phyloP scores from a whole-genome alignment of 2,888 invertebrate genomes.

The Endotricha flammealis region DNA sequence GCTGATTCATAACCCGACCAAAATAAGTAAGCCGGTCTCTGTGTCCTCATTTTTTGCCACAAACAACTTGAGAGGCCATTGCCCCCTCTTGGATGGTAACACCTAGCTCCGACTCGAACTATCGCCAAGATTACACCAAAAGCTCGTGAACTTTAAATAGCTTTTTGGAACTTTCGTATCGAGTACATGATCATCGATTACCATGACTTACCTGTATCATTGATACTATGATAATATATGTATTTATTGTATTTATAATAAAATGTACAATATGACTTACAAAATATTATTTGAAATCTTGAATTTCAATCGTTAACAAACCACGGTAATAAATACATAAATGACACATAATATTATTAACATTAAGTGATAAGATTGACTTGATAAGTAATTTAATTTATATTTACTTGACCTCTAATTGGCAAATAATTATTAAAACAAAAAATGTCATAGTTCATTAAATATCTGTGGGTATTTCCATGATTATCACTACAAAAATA shows the following conservation, averaged over 20 bases:
- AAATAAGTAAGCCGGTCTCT: conserved; percentile 69
- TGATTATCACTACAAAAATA: too few relatives aligned
- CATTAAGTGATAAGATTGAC: too few relatives aligned
- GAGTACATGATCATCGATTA: conserved; percentile 4
- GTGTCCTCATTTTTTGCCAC: conserved; percentile 76
- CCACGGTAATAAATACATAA: too few relatives aligned
- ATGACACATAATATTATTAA: too few relatives aligned
- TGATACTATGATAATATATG: not conserved
- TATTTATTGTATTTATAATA: not conserved
- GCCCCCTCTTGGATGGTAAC: conserved; percentile 61
- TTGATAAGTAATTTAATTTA: too few relatives aligned
- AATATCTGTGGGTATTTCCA: too few relatives aligned
- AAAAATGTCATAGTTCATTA: too few relatives aligned
- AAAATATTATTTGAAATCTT: too few relatives aligned
- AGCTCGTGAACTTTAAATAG: conserved; percentile 22
- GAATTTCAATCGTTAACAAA: too few relatives aligned
- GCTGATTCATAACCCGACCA: conserved; percentile 70
- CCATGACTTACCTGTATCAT: conserved; percentile 5
- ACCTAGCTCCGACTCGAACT: conserved; percentile 58
- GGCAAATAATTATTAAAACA: too few relatives aligned
- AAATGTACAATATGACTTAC: not conserved
- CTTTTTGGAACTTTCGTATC: conserved; percentile 12
- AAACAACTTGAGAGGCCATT: conserved; percentile 75
- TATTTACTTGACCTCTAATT: too few relatives aligned
- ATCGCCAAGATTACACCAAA: conserved; percentile 32